Conservation (phyloP, 2,113 vertebrate species). For the Equus przewalskii region DNA sequence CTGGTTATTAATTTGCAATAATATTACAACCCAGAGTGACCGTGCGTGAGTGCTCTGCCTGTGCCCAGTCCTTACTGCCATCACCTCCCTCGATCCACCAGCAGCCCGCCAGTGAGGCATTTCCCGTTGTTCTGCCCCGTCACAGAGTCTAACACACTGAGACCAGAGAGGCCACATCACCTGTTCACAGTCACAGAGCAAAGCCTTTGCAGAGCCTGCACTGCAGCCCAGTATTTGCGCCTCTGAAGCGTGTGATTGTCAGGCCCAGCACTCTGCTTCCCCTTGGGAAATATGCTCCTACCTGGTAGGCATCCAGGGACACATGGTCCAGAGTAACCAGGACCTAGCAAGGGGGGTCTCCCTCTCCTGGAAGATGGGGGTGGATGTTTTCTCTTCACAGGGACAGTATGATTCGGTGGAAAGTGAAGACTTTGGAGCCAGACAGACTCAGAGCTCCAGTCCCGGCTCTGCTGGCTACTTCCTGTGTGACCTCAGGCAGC, state of each 20-base stretch:
- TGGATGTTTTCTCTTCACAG: background rate
- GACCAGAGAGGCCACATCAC: fast-evolving
- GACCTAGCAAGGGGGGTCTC: background rate
- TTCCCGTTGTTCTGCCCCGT: background rate
- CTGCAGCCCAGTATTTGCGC: too few relatives aligned
- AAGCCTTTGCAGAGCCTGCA: background rate
- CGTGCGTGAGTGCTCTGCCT: fast-evolving
- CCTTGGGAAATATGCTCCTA: fast-evolving
- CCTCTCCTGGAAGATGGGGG: background rate
- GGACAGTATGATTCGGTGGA: too few relatives aligned
- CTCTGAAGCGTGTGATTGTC: background rate
- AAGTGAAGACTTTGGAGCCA: background rate
- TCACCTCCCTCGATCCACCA: background rate
- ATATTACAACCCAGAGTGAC: background rate
- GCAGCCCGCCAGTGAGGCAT: background rate
- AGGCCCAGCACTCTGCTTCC: background rate
- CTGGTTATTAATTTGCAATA: fast-evolving
- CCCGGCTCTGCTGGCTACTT: background rate
- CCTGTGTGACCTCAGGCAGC: background rate
- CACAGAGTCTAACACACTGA: background rate
- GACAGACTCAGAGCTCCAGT: background rate
- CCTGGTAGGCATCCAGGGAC: fast-evolving
- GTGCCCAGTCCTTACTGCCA: too few relatives aligned
- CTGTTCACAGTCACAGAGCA: too few relatives aligned
- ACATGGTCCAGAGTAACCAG: fast-evolving